Evolutionary conservation across 64 coral and sea anemone genomes (phyloP).

Genomic region (Porites lutea): DNA sequence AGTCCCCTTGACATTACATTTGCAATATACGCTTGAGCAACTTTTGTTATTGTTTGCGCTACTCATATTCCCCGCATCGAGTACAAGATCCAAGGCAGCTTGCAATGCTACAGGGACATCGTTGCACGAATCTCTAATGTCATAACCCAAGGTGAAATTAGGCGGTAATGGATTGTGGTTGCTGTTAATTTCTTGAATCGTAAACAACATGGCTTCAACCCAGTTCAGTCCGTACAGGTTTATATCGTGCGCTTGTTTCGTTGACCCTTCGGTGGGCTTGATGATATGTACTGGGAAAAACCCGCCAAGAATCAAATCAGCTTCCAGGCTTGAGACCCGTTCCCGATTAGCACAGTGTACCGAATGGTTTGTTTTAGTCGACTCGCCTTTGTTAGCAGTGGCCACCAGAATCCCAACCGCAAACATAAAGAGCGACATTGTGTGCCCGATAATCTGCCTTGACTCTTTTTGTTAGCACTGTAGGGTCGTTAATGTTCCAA

Average conservation of each 20-base stretch:
- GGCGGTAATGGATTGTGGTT: slow-evolving; percentile 17
- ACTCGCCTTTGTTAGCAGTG: slow-evolving; percentile 13
- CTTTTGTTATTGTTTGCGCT: not conserved
- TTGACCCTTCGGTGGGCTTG: not conserved
- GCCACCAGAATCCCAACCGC: slow-evolving; percentile 11
- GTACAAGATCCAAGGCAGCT: slow-evolving; percentile 70
- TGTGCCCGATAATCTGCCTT: not conserved
- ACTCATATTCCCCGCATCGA: slow-evolving; percentile 42
- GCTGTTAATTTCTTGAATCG: slow-evolving; percentile 74
- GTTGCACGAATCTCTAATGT: slow-evolving; percentile 94
- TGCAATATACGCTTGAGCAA: slow-evolving; percentile 12
- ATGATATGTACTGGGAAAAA: slow-evolving; percentile 83
- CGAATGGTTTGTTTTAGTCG: slow-evolving; percentile 3
- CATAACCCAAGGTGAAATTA: slow-evolving; percentile 76
- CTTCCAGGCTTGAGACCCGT: not conserved
- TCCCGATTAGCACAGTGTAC: slow-evolving; percentile 12
- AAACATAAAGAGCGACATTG: slow-evolving; percentile 24
- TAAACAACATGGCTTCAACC: slow-evolving; percentile 94
- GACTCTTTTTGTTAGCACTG: not conserved
- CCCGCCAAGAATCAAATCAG: slow-evolving; percentile 63
- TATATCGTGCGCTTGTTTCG: slow-evolving; percentile 47
- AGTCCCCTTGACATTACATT: slow-evolving; percentile 5
- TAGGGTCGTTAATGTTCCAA: not conserved
- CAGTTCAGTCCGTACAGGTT: slow-evolving; percentile 83
- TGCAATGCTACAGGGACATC: slow-evolving; percentile 69